Evolutionary conservation across 1,140 invertebrate genomes (phyloP).

Genomic region (Neelides sp.): DNA sequence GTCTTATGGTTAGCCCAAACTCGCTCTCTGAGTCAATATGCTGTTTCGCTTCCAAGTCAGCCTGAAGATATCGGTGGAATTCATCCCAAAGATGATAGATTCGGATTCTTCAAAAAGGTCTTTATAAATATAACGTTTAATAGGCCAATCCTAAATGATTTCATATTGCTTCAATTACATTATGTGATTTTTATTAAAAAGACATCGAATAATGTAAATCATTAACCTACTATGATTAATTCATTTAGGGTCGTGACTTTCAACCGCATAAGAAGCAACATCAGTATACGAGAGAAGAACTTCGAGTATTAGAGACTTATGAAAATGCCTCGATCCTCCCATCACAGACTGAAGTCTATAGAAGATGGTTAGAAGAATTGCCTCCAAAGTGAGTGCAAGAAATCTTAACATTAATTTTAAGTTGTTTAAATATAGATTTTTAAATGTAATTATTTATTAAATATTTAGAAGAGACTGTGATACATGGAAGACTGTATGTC

Average conservation of each 20-base stretch:
- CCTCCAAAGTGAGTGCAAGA: slow-evolving; percentile 19
- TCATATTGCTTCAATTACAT: neutral
- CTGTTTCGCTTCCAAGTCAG: slow-evolving; percentile 24
- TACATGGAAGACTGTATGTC: slow-evolving; percentile 14
- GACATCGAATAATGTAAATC: neutral
- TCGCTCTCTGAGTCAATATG: slow-evolving; percentile 26
- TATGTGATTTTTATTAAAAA: neutral
- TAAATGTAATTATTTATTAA: neutral
- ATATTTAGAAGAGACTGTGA: slow-evolving; percentile 6
- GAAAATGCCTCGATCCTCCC: slow-evolving; percentile 24
- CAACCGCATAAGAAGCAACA: slow-evolving; percentile 24
- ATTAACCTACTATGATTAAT: neutral
- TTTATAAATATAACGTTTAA: neutral
- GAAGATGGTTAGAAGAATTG: slow-evolving; percentile 19
- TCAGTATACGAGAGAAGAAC: slow-evolving; percentile 24
- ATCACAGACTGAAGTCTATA: slow-evolving; percentile 19
- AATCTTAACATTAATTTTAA: neutral
- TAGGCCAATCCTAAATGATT: neutral
- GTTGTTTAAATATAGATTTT: slow-evolving; percentile 1
- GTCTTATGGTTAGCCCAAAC: slow-evolving; percentile 1
- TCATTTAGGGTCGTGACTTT: slow-evolving; percentile 25
- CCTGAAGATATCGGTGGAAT: slow-evolving; percentile 21
- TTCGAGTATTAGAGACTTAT: slow-evolving; percentile 25
- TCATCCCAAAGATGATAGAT: slow-evolving; percentile 21
- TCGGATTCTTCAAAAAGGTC: slow-evolving; percentile 25